Evolutionary conservation across 2,888 invertebrate genomes (phyloP), one percentile per base, ranked within the genome.

Genomic region (Oligia latruncula): DNA sequence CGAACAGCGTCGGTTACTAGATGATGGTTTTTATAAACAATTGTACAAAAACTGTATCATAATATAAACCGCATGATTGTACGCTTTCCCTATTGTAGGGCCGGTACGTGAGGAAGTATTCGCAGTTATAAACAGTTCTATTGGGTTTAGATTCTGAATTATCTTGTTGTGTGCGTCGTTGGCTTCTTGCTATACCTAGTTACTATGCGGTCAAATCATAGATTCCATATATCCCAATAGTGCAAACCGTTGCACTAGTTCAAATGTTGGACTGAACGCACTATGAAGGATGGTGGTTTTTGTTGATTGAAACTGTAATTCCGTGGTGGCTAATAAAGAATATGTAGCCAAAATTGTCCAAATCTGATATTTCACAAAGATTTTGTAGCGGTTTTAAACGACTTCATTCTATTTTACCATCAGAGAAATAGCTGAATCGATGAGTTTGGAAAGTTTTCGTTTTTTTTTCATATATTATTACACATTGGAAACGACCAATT

Each of bases 21-120:
- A 94, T 94, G 91, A 90, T 90, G 80, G 91, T 94, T 94, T 94
- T 94, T 95, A 92, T 92, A 90, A 90, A 91, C 90, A 91, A 92
- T 90, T 88, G 89, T 79, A 93, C 91, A 95, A 95, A 95, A 96
- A 95, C 94, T 92, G 90, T 92, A 95, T 94, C 94, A 92, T 93
- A 92, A 92, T 90, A 83, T 81, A 60, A 84, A 96, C 96, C 96
- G 92, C 96, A 95, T 91, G 92, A 93, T 93, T 93, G 91, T 90
- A 85, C 91, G 92, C 90, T 92, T 93, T 93, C 92, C 91, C 89
- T 83, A 86, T 80, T 84, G 84, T 55, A 85, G 85, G 87, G 85
- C 55, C 71, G 80, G 77, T 85, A 89, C 89, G 89, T 90, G 90
- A 84, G 87, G 72, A 78, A 83, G 58, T 77, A 74, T 88, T 66